Evolutionary conservation across 2,888 invertebrate species (phyloP).

Genomic region (Diarsia rubi): DNA sequence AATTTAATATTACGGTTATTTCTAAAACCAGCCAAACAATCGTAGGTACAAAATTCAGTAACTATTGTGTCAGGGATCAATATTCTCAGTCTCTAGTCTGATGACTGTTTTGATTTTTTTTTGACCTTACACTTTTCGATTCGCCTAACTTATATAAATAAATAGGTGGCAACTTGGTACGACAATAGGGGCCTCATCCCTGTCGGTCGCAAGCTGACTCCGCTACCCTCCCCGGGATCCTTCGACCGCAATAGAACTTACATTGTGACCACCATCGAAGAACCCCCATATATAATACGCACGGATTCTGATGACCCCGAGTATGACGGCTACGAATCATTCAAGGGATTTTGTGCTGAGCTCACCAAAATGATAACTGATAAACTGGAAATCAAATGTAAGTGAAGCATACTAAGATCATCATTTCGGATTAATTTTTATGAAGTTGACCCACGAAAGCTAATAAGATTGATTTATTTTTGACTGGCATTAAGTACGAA

Average conservation of each 20-base stretch:
- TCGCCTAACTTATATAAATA: constrained; percentile 33
- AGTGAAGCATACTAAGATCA: constrained; percentile 80
- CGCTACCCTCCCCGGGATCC: constrained; percentile 92
- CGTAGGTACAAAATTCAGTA: background rate
- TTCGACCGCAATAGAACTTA: constrained; percentile 96
- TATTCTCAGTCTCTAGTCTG: background rate
- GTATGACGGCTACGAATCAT: constrained; percentile 93
- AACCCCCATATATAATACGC: constrained; percentile 96
- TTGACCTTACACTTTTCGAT: constrained; percentile 2
- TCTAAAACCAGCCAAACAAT: background rate
- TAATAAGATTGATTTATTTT: too few relatives aligned
- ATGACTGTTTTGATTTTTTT: background rate
- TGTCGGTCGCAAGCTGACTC: constrained; percentile 93
- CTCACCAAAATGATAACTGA: constrained; percentile 95
- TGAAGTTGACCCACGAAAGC: background rate
- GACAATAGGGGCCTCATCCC: constrained; percentile 94
- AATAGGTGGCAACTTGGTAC: constrained; percentile 96
- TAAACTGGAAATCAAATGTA: constrained; percentile 96
- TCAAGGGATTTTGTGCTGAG: constrained; percentile 98
- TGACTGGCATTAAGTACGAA: background rate
- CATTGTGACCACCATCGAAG: constrained; percentile 96
- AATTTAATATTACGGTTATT: background rate
- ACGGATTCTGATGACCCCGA: constrained; percentile 93
- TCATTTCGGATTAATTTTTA: constrained; percentile 3
- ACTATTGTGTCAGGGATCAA: constrained; percentile 3